Conservation (phyloP, 2,797 vertebrate genomes). For the Diplodus sargus region DNA sequence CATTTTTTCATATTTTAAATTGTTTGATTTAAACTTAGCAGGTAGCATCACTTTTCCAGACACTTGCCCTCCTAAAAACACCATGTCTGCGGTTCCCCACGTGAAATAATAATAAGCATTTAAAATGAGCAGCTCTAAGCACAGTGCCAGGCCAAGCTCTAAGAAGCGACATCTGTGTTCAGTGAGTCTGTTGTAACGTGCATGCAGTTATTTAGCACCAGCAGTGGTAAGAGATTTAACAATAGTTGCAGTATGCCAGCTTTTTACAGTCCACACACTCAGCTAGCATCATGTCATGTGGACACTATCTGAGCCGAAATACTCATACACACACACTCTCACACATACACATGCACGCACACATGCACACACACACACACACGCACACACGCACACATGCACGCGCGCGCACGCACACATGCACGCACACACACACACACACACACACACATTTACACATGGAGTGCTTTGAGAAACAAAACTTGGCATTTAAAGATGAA, state of each 20-base stretch:
- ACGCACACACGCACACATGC: too few species aligned
- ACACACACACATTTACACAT: neutral
- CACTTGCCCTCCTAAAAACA: conserved; percentile 10
- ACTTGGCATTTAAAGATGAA: conserved; percentile 61
- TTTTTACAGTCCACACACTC: conserved; percentile 48
- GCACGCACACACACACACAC: neutral
- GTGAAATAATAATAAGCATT: conserved; percentile 42
- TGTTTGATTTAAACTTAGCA: conserved; percentile 6
- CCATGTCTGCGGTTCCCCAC: conserved; percentile 9
- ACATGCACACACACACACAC: neutral
- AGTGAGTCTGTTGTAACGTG: neutral
- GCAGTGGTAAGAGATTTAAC: conserved; percentile 41
- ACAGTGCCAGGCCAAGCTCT: neutral
- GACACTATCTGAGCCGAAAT: conserved; percentile 37
- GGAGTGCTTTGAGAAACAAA: conserved; percentile 54
- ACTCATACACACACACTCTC: neutral
- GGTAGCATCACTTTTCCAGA: neutral
- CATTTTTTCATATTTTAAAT: conserved; percentile 9
- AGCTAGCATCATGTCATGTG: conserved; percentile 50
- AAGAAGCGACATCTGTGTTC: conserved; percentile 9
- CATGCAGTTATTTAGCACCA: conserved; percentile 11
- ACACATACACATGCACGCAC: too few species aligned
- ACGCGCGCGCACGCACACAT: too few species aligned
- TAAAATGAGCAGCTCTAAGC: conserved; percentile 11
- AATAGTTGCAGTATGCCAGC: conserved; percentile 25